phyloP scores from a whole-genome alignment of 2,113 vertebrate genomes.

The Piprites chloris region DNA sequence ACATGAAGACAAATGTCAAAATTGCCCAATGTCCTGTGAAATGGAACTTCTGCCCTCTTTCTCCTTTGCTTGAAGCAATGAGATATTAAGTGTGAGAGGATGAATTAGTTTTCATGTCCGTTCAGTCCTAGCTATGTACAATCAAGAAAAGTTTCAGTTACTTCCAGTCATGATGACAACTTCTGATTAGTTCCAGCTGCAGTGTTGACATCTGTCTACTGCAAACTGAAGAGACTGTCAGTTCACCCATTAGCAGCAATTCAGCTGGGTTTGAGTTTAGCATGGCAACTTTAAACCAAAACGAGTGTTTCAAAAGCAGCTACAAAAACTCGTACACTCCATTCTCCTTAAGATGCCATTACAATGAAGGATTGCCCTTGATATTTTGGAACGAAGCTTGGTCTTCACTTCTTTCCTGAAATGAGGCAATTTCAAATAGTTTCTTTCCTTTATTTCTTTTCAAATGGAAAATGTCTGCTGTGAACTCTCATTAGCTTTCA shows the following conservation, averaged over 20 bases:
- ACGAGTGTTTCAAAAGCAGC: not conserved
- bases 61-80: not conserved
- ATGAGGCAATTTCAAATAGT: not conserved
- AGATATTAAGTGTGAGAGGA: slow-evolving; percentile 32
- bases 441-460: not conserved
- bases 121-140: slow-evolving; percentile 7
- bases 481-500: not conserved
- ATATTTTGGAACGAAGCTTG: not conserved
- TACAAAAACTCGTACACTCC: not conserved
- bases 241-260: slow-evolving; percentile 16
- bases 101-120: not conserved
- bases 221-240: not conserved
- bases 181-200: slow-evolving; percentile 40
- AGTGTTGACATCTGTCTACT: slow-evolving; percentile 44
- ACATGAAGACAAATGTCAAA: slow-evolving; percentile 9
- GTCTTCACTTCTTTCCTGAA: not conserved
- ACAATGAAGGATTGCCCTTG: not conserved
- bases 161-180: slow-evolving; percentile 29
- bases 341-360: not conserved
- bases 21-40: slow-evolving; percentile 27
- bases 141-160: not conserved
- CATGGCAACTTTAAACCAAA: not conserved
- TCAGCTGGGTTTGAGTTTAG: not conserved
- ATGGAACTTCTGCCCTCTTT: slow-evolving; percentile 8
- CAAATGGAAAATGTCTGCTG: not conserved